Evolutionary conservation across 2,113 vertebrate genomes (phyloP), one percentile per base, ranked within the genome.

Genomic region (Prolemur simus): DNA sequence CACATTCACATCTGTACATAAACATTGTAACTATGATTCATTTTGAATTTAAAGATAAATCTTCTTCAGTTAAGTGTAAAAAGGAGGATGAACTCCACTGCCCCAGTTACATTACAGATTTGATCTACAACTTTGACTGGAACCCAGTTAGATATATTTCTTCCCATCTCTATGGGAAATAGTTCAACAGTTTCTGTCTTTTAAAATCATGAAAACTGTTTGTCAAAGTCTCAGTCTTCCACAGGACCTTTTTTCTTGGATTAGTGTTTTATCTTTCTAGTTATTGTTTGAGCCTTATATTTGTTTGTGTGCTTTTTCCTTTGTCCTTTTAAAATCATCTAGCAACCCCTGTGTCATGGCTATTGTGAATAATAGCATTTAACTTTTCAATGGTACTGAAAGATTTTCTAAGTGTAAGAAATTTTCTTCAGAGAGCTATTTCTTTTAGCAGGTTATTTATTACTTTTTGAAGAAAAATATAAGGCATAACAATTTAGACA

Each of bases 31-130:
- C 60, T 91, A 1, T 49, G 49, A 73, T 89, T 93, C 45, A 87
- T 91, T 96, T 95, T 94, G 29, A 60, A 85, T 94, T 90, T 91
- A 66, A 93, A 84, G 69, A 17, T 90, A 81, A 96, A 8, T 78
- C 42, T 69, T 94, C 1, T 69, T 94, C 1, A 74, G 17, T 95
- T 39, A 89, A 85, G 7, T 82, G 34, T 85, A 58, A 96, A 81
- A 76, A 73, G 39, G 27, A 73, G 39, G 27, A 42, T n/a, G 18
- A 66, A 47, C 20, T 15, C 25, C 47, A 42, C 56, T 81, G 64
- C 1, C 2, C 56, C 29, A 14, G 39, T 34, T 32, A 5, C 25
- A 73, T 34, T 89, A 18, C 15, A 80, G 29, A 78, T 93, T 89
- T 69, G n/a, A 58, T 87, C 9, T 73, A n/a, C 11, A 56, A 2